Base-by-base conservation (phyloP, 2,888 invertebrate species). In the Lycia hirtaria region DNA sequence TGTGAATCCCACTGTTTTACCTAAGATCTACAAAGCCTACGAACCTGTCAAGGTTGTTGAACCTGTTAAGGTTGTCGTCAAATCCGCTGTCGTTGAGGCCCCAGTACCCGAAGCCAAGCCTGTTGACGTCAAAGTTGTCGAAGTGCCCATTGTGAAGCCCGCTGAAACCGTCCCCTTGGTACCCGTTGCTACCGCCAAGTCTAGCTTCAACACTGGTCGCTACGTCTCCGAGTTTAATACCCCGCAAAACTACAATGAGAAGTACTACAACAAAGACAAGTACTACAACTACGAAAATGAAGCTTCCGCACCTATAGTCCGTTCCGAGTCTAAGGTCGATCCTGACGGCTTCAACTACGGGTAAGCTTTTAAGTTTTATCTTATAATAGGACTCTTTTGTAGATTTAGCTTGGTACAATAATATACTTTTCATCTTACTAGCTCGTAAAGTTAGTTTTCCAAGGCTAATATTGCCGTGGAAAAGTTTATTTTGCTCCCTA, bases 301-400 rank as follows among this genome's bases (percentile, higher is more conserved):
- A 1, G n/a, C n/a, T n/a, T 62, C 44, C 4, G 54, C 63, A 0
- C 75, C 80, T 5, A 58, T 80, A 22, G 15, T 83, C 19, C 72
- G 74, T 28, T 71, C 69, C 0, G 76, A 75, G 0, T 57, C 65
- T 5, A 72, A 78, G 0, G 67, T 80, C 10, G 43, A n/a, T 2
- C 12, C 68, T 12, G 70, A 80, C 0, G 71, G 80, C 6, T 85
- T 40, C 69, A 61, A 47, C 15, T 80, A 70, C 56, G n/a, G 0
- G 85, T 85, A 61, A 78, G 73, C 68, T 43, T 17, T 15, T 15
- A 30, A n/a, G 10, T 30, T 10, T 30, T 2, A 30, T 30, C n/a
- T n/a, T n/a, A n/a, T n/a, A n/a, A n/a, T n/a, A n/a, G n/a, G n/a
- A n/a, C n/a, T n/a, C n/a, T 30, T 30, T n/a, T 30, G 30, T 12